phyloP scores from a whole-genome alignment of 2,888 invertebrate species.

The Tanytarsus gracilentus region DNA sequence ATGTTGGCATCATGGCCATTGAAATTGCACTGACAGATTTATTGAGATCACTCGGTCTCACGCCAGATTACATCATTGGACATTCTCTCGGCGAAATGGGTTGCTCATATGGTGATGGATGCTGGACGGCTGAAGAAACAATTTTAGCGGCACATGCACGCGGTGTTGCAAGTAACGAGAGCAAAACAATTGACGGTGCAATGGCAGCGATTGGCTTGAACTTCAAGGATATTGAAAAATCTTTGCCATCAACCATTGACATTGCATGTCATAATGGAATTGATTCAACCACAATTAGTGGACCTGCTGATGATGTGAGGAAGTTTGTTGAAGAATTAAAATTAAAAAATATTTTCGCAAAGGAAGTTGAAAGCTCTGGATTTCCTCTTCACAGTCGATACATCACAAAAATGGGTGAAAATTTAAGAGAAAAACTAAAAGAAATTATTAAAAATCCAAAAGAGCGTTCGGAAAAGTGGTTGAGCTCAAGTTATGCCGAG shows the following conservation, averaged over 20 bases:
- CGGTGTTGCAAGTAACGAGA: conserved; percentile 58
- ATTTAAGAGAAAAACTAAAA: conserved; percentile 53
- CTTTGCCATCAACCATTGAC: conserved; percentile 7
- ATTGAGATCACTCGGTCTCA: conserved; percentile 48
- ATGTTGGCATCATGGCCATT: conserved; percentile 56
- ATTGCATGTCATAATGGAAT: conserved; percentile 45
- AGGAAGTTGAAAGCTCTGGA: conserved; percentile 74
- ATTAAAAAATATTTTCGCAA: conserved; percentile 66
- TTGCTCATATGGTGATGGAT: conserved; percentile 85
- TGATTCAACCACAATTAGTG: conserved; percentile 67
- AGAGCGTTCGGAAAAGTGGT: conserved; percentile 64
- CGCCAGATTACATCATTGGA: conserved; percentile 59
- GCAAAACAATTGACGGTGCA: conserved; percentile 55
- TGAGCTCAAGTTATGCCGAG: conserved; percentile 72
- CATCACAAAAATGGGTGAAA: conserved; percentile 59
- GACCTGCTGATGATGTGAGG: conserved; percentile 61
- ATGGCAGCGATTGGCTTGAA: conserved; percentile 75
- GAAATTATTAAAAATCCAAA: conserved; percentile 58
- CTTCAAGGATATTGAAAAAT: conserved; percentile 54
- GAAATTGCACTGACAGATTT: conserved; percentile 52
- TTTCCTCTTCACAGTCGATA: conserved; percentile 85
- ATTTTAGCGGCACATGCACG: conserved; percentile 70
- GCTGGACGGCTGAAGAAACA: conserved; percentile 71
- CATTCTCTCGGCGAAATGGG: conserved; percentile 86
- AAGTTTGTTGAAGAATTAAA: conserved; percentile 57